Evolutionary conservation across 2,113 vertebrate genomes (phyloP).

Genomic region (Aegithalos caudatus): DNA sequence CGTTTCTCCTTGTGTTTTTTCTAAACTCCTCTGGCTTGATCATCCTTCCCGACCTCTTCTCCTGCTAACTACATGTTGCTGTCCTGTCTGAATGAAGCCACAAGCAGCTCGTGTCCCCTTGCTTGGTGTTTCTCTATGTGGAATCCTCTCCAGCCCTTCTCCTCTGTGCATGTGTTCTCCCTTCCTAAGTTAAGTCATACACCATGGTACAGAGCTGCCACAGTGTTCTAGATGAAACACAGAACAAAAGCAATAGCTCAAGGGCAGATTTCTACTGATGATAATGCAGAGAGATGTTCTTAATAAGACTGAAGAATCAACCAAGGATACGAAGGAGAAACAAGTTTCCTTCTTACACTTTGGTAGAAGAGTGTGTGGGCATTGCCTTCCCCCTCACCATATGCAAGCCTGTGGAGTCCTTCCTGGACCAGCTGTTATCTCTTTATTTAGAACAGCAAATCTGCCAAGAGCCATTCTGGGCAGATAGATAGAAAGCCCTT

Average conservation of each 20-base stretch:
- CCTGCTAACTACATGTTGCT: background rate
- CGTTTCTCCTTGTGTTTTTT: background rate
- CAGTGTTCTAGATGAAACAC: background rate
- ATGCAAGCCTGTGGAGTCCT: slow-evolving; percentile 28
- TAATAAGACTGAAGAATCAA: background rate
- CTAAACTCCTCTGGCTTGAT: background rate
- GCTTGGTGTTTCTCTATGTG: background rate
- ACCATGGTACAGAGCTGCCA: background rate
- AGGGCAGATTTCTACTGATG: background rate
- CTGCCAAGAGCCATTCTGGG: slow-evolving; percentile 1
- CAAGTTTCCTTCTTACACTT: background rate
- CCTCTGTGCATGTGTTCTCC: background rate
- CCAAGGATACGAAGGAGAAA: background rate
- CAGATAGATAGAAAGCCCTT: background rate
- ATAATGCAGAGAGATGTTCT: background rate
- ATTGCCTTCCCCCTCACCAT: slow-evolving; percentile 43
- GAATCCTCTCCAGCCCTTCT: background rate
- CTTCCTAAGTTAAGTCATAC: background rate
- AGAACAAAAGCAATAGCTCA: background rate
- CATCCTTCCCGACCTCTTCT: background rate
- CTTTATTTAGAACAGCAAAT: slow-evolving; percentile 26
- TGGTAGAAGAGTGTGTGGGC: background rate
- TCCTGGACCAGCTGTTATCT: slow-evolving; percentile 15
- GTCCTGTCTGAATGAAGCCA: background rate
- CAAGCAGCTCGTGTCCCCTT: background rate